These are phyloP conservation scores for Orbicella faveolata DNA, from an alignment of 64 coral and sea anemone species.

Conservation along the genomic window DNA sequence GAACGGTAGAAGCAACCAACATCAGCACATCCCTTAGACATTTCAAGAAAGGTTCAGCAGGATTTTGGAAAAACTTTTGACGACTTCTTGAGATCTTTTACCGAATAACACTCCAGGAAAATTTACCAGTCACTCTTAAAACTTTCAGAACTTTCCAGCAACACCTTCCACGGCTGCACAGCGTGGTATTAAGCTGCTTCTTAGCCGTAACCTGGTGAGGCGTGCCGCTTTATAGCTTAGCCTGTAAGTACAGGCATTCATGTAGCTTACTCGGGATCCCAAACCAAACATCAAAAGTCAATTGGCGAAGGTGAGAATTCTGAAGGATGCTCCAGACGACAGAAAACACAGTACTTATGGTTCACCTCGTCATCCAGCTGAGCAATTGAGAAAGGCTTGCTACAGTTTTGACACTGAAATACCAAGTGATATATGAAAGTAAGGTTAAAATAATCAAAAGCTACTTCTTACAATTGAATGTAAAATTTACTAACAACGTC, in stretches of 20 bases:
- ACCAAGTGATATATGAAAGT: neutral
- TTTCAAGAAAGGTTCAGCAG: neutral
- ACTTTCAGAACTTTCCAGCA: too few species aligned
- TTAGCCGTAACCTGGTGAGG: too few species aligned
- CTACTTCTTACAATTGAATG: too few species aligned
- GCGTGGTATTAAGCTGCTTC: too few species aligned
- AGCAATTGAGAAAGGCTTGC: conserved; percentile 95
- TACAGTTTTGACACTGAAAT: conserved; percentile 88
- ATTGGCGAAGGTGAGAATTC: conserved; percentile 24
- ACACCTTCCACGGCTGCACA: too few species aligned
- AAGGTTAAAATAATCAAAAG: too few species aligned
- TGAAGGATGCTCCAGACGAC: conserved; percentile 80
- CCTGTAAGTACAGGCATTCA: neutral
- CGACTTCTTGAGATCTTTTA: too few species aligned
- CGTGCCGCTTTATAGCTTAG: too few species aligned
- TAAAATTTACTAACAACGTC: too few species aligned
- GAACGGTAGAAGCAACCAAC: too few species aligned
- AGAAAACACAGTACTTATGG: conserved; percentile 94
- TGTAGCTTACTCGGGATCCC: neutral
- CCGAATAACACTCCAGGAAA: too few species aligned
- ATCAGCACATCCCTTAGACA: neutral
- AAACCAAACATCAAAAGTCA: neutral
- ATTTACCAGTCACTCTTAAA: too few species aligned
- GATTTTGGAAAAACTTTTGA: neutral
- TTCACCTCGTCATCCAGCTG: conserved; percentile 90